Base-by-base conservation (phyloP, 2,113 vertebrate species). In the Tonatia bakeri region DNA sequence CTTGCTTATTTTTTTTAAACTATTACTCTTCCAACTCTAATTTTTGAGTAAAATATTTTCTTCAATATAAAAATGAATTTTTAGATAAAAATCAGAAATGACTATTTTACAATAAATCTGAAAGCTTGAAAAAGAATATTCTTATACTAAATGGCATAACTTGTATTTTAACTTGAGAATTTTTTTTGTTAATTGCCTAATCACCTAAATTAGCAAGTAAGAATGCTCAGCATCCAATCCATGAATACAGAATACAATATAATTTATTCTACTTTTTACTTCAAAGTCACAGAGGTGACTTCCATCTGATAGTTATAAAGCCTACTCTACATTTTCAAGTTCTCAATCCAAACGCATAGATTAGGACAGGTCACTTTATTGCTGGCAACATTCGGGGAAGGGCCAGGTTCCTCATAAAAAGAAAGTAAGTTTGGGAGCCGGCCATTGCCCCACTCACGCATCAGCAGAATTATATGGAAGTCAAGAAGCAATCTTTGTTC, bases 161-260 rank as follows among this genome's bases (percentile, higher is more conserved):
- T 95, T 92, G 94, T 79, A 97, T 80, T 98, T 94, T 96, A 96
- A 91, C 72, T 96, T 92, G 70, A 75, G 20, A 92, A 96, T 67
- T 47, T 13, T 91, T n/a, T 87, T 52, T 47, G 47, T 89, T 90
- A 95, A 87, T 91, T 87, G 80, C 54, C 91, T 94, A 81, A 90
- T 76, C 45, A 87, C 59, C 91, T 90, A 90, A 93, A 95, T 97
- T 95, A 97, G 92, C 96, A 96, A 97, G 87, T 97, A 97, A 97
- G 96, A 98, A 97, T 97, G 96, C 96, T 82, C 92, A 97, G 97
- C 97, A 98, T 95, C 97, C 96, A 97, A 98, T 97, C 96, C 96
- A 89, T 87, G 96, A 97, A 96, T 92, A 96, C 69, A 96, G 94
- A 97, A 97, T 95, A 95, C 96, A 97, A 83, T 67, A 36, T 84